Evolutionary conservation across 2,797 vertebrate species (phyloP).

Genomic region (Brachyalestes nurse): DNA sequence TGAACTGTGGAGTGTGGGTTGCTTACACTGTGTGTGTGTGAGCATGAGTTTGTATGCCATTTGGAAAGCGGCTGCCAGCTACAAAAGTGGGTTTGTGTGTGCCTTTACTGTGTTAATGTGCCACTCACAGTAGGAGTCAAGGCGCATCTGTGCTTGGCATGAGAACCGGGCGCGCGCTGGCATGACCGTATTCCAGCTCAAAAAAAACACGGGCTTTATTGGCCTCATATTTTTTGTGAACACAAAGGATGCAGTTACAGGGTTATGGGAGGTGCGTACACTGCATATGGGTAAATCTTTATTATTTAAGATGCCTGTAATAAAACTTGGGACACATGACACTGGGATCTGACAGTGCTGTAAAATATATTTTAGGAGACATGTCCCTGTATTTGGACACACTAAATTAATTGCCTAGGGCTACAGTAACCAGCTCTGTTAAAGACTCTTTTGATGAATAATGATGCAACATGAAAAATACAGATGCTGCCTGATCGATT

Average conservation of each 20-base stretch:
- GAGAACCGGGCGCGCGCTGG: constrained; percentile 65
- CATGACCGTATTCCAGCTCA: neutral
- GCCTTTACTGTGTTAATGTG: constrained; percentile 71
- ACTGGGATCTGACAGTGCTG: constrained; percentile 24
- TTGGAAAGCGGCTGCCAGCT: constrained; percentile 21
- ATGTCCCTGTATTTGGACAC: constrained; percentile 36
- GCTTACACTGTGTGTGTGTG: constrained; percentile 7
- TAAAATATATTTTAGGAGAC: constrained; percentile 26
- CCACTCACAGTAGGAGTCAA: constrained; percentile 72
- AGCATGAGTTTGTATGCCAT: constrained; percentile 26
- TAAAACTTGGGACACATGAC: neutral
- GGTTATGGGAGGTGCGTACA: neutral
- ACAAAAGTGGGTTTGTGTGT: constrained; percentile 49
- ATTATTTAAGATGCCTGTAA: constrained; percentile 23
- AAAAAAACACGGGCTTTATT: constrained; percentile 1
- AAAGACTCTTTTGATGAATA: constrained; percentile 44
- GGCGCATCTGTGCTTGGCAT: constrained; percentile 76
- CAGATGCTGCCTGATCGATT: constrained; percentile 47
- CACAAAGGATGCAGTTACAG: neutral
- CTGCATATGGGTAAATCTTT: neutral
- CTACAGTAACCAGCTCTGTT: constrained; percentile 33
- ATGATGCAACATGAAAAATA: constrained; percentile 57
- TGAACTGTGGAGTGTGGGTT: constrained; percentile 21
- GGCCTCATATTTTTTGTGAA: neutral
- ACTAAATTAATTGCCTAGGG: constrained; percentile 12